Conservation (phyloP, 64 coral and sea anemone species). For the Montipora sp. region DNA sequence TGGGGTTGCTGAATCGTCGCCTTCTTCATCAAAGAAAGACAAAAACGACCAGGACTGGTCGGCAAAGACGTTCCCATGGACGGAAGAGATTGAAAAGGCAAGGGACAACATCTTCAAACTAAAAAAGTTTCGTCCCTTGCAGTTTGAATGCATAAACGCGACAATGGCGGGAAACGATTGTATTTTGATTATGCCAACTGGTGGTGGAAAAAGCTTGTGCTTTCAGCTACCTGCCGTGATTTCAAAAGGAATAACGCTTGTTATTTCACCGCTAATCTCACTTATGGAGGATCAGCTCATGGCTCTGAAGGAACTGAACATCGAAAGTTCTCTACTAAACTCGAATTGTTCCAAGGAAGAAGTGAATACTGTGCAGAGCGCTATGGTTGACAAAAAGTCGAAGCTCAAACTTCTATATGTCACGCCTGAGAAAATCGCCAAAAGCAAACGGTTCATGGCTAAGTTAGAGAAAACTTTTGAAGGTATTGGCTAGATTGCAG, state of each 20-base stretch:
- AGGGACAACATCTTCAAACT: constrained; percentile 74
- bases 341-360: constrained; percentile 82
- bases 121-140: constrained; percentile 75
- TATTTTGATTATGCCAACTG: constrained; percentile 95
- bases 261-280: constrained; percentile 89
- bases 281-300: constrained; percentile 96
- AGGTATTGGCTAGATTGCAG: constrained; percentile 38
- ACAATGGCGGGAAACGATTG: constrained; percentile 93
- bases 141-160: constrained; percentile 90
- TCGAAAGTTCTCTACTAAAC: constrained; percentile 73
- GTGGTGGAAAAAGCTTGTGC: constrained; percentile 90
- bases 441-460: constrained; percentile 95
- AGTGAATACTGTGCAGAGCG: constrained; percentile 78
- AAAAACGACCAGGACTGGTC: constrained; percentile 52
- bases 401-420: constrained; percentile 90
- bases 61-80: constrained; percentile 72
- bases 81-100: constrained; percentile 64
- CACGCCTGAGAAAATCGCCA: constrained; percentile 96
- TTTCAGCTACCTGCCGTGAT: constrained; percentile 95
- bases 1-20: not conserved
- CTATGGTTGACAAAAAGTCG: constrained; percentile 82
- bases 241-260: constrained; percentile 88
- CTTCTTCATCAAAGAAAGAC: not conserved
- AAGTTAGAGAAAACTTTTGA: constrained; percentile 90
- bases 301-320: constrained; percentile 74